These are phyloP conservation scores for Microplitis deprimator DNA, from an alignment of 2,888 invertebrate species.

Conservation along the genomic window DNA sequence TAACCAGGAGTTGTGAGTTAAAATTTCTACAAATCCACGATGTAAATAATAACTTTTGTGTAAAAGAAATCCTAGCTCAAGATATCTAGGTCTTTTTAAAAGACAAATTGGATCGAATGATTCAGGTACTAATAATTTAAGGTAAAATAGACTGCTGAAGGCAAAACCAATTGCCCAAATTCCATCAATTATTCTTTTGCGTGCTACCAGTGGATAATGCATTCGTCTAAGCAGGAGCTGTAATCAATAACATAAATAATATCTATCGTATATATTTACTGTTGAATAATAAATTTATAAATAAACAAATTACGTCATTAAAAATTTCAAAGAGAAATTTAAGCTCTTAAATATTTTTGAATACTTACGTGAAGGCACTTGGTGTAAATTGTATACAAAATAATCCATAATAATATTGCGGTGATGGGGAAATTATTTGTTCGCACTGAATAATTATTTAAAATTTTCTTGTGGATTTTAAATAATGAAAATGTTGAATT, in stretches of 20 bases:
- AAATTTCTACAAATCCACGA: conserved; percentile 53
- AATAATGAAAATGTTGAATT: background rate
- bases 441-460: background rate
- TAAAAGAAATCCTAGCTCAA: conserved; percentile 52
- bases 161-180: conserved; percentile 58
- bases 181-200: conserved; percentile 56
- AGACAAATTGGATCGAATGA: conserved; percentile 43
- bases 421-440: background rate
- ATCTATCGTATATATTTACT: background rate
- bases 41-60: conserved; percentile 61
- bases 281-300: too few species aligned
- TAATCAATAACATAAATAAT: conserved; percentile 9
- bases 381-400: conserved; percentile 40
- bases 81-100: conserved; percentile 44
- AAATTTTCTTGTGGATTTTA: conserved; percentile 3
- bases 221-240: conserved; percentile 58
- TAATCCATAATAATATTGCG: background rate
- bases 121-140: conserved; percentile 46
- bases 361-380: conserved; percentile 48
- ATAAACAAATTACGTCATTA: background rate
- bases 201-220: conserved; percentile 53
- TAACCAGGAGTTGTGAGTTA: conserved; percentile 54
- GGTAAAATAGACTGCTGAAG: conserved; percentile 55
- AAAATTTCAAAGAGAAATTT: background rate
- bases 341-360: too few species aligned